Evolutionary conservation across 2,888 invertebrate species (phyloP), one percentile per base, ranked within the genome.

Genomic region (Teinopalpus imperialis): DNA sequence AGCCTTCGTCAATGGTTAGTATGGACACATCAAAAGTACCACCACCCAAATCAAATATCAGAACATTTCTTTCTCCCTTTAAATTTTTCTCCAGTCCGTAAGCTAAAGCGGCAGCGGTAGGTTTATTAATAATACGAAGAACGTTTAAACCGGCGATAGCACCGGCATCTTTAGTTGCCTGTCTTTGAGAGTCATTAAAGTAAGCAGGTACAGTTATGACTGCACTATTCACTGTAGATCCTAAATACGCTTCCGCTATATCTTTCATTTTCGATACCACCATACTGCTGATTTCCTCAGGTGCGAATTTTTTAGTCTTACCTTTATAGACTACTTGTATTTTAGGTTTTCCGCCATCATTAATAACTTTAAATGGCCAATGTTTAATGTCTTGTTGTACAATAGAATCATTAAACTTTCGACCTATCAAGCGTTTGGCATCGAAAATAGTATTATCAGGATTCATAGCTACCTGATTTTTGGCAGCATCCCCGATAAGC

Each of bases 141-240:
- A 96, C 94, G 64, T 95, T 95, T 34, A 96, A 69, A 2, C 94
- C 94, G 37, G 94, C 92, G 51, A 93, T 92, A 9, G 83, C 83
- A 0, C 95, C 95, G 9, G 96, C 95, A 73, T 96, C 95, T 75
- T 95, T 95, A 1, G 95, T 95, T 24, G 93, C 93, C 66, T 93
- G 93, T 8, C 93, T 81, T 60, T 94, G 94, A 0, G 93, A 92
- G 64, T 93, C 93, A 54, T 93, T 94, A 85, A 93, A 76, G 67
- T 95, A 95, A 13, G 96, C 95, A 0, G 95, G 95, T 0, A 95
- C 95, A 0, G 95, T 95, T 54, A 95, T 89, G 0, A 95, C 95
- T 0, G 94, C 94, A 68, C 94, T 92, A 31, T 77, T 89, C 0
- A 94, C 90, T 1, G 80, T 57, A 79, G 89, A 67, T 74, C 94